These are phyloP conservation scores for Alectura lathami DNA, from an alignment of 2,113 vertebrate species.

Conservation along the genomic window DNA sequence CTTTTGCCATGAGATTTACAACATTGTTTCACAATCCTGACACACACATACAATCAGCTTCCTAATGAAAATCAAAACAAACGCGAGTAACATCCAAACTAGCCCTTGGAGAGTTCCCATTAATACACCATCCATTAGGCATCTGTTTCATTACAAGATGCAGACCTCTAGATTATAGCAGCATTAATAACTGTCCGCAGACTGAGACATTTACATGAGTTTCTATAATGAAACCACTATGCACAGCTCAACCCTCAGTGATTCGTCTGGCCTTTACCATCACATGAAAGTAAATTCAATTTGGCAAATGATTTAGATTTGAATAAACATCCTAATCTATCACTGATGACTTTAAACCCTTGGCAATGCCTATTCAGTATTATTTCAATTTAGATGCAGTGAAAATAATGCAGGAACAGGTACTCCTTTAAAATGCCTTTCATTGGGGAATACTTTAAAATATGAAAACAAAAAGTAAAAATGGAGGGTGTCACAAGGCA, in stretches of 20 bases:
- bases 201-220: constrained; percentile 14
- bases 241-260: not conserved
- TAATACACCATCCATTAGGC: constrained; percentile 46
- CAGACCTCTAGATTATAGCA: constrained; percentile 34
- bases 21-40: not conserved
- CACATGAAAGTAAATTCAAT: constrained; percentile 26
- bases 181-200: constrained; percentile 51
- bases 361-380: not conserved
- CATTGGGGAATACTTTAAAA: not conserved
- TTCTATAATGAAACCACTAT: constrained; percentile 40
- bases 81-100: not conserved
- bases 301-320: constrained; percentile 38
- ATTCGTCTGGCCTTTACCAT: constrained; percentile 25
- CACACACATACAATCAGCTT: not conserved
- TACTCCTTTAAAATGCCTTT: not conserved
- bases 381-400: not conserved
- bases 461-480: not conserved
- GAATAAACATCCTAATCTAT: not conserved
- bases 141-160: constrained; percentile 25
- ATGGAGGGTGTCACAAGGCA: not conserved
- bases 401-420: not conserved
- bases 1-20: not conserved
- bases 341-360: not conserved
- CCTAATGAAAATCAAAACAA: constrained; percentile 48
- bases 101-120: constrained; percentile 26